phyloP scores from a whole-genome alignment of 2,888 invertebrate genomes.

The Lamproptera curius region DNA sequence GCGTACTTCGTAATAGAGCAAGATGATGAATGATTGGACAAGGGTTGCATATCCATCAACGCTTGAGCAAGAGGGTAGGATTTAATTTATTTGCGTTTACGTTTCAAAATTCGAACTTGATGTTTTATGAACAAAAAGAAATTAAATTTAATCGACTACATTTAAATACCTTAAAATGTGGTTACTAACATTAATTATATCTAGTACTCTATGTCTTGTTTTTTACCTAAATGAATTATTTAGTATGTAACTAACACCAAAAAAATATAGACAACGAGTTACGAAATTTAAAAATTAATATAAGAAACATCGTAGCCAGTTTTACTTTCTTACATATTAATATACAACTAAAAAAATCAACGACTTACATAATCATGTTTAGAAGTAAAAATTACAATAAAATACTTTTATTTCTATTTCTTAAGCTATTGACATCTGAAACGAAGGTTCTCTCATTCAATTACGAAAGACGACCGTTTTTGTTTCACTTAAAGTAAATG shows the following conservation, averaged over 20 bases:
- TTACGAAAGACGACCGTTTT: constrained; percentile 9
- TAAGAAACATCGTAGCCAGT: too few relatives aligned
- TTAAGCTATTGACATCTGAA: constrained; percentile 7
- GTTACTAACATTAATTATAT: background rate
- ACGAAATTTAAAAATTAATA: too few relatives aligned
- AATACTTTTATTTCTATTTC: constrained; percentile 3
- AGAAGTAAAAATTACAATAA: background rate
- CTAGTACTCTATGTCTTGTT: background rate
- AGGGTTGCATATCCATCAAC: constrained; percentile 20
- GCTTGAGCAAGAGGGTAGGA: constrained; percentile 4
- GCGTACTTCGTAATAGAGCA: constrained; percentile 12
- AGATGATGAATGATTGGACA: constrained; percentile 21
- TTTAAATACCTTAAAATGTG: background rate
- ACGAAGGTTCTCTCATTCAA: constrained; percentile 16
- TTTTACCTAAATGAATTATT: background rate
- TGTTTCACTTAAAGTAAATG: constrained; percentile 16
- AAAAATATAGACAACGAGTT: too few relatives aligned
- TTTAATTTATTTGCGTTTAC: background rate
- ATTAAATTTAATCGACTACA: background rate
- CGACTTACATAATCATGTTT: too few relatives aligned
- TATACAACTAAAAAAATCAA: too few relatives aligned
- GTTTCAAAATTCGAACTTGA: background rate
- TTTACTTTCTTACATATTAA: too few relatives aligned
- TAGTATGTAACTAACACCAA: too few relatives aligned
- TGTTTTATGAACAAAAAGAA: background rate